These are phyloP conservation scores for Pseudomyrmex dendroicus DNA, from an alignment of 1,140 invertebrate genomes.

Conservation along the genomic window DNA sequence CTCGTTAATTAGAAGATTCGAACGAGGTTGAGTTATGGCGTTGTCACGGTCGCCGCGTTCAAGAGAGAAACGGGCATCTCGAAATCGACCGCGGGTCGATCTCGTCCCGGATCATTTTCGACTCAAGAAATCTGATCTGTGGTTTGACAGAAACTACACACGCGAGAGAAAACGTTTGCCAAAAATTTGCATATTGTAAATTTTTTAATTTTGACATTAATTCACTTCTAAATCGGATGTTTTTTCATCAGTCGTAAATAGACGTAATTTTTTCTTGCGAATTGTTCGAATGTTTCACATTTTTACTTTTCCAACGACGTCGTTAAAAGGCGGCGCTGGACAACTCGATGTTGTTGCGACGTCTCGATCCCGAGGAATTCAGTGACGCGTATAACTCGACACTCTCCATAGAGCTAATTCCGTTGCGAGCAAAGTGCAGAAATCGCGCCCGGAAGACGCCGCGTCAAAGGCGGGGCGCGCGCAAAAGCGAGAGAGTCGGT, in stretches of 20 bases:
- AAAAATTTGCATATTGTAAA: neutral
- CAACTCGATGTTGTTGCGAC: neutral
- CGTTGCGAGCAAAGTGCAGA: neutral
- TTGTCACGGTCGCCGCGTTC: neutral
- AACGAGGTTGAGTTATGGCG: slow-evolving; percentile 18
- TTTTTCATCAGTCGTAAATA: too few relatives aligned
- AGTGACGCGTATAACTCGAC: slow-evolving; percentile 9
- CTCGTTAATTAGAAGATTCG: slow-evolving; percentile 52
- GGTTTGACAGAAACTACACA: too few relatives aligned
- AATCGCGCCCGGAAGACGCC: too few relatives aligned
- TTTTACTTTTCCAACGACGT: too few relatives aligned
- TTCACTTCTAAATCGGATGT: too few relatives aligned
- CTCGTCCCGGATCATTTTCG: too few relatives aligned
- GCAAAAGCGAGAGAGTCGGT: slow-evolving; percentile 11
- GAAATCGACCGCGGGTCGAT: neutral
- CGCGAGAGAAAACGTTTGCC: too few relatives aligned
- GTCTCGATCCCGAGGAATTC: neutral
- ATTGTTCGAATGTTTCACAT: too few relatives aligned
- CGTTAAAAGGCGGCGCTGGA: too few relatives aligned
- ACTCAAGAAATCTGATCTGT: too few relatives aligned
- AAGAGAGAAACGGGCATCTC: slow-evolving; percentile 10
- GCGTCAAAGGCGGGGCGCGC: neutral
- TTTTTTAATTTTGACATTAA: neutral
- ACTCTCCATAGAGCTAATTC: neutral
- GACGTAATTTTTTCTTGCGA: too few relatives aligned